These are phyloP conservation scores for Theonella swinhoei DNA, from an alignment of 37 sponge, comb jelly and placozoan genomes.

Conservation along the genomic window DNA sequence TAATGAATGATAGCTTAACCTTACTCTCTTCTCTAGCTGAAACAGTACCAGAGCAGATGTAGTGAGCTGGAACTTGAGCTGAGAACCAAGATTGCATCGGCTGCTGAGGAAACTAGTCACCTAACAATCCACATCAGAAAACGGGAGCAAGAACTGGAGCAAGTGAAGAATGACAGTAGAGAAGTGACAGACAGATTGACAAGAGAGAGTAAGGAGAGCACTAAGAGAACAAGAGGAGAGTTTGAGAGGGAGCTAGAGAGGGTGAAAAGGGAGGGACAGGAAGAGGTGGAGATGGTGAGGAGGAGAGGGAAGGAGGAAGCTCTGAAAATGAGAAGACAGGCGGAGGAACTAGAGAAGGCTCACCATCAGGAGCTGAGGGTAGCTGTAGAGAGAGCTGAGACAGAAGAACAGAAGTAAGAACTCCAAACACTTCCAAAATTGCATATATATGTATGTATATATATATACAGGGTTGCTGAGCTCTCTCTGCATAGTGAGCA, in stretches of 20 bases:
- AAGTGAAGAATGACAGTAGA: background rate
- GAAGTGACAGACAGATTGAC: background rate
- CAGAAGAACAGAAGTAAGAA: conserved; percentile 29
- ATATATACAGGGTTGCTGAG: conserved; percentile 24
- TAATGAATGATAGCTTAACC: too few relatives aligned
- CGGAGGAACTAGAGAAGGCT: background rate
- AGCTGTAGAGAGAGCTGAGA: conserved; percentile 9
- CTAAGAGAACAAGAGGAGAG: background rate
- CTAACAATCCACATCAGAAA: background rate
- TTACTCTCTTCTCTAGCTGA: background rate
- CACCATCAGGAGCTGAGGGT: conserved; percentile 16
- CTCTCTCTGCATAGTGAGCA: conserved; percentile 39
- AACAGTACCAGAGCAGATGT: background rate
- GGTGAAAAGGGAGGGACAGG: background rate
- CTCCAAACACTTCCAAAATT: background rate
- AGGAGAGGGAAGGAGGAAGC: too few relatives aligned
- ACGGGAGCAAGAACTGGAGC: background rate
- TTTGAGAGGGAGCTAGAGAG: background rate
- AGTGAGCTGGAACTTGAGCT: background rate
- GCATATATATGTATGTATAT: background rate
- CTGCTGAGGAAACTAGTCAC: background rate
- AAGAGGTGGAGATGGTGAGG: too few relatives aligned
- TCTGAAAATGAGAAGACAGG: background rate
- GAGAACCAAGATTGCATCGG: background rate
- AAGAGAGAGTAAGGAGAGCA: background rate